phyloP scores from a whole-genome alignment of 30 jellyfish, hydroid and myxozoan genomes.

The Pseudorhiza aurosa region DNA sequence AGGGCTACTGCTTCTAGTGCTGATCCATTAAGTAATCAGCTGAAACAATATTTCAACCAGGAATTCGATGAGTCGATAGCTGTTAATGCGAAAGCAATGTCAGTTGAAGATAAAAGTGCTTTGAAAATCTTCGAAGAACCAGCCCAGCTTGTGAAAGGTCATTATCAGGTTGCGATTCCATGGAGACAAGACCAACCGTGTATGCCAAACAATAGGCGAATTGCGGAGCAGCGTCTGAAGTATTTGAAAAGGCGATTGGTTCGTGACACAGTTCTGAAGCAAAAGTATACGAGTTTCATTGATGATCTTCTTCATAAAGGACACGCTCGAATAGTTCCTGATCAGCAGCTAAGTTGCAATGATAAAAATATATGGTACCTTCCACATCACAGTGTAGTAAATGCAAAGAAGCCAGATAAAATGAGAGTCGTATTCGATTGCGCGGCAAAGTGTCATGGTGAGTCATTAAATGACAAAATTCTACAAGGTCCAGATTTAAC shows the following conservation, averaged over 20 bases:
- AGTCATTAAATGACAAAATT: conserved; percentile 38
- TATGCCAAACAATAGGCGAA: conserved; percentile 26
- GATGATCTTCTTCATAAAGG: conserved; percentile 20
- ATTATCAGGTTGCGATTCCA: conserved; percentile 50
- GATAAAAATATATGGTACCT: conserved; percentile 67
- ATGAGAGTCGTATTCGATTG: conserved; percentile 63
- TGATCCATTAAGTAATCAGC: too few species aligned
- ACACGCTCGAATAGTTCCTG: conserved; percentile 40
- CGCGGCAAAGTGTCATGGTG: conserved; percentile 53
- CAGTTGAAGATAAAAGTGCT: conserved; percentile 49
- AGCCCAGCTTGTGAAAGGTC: not conserved
- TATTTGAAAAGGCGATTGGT: conserved; percentile 23
- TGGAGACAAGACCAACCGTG: conserved; percentile 22
- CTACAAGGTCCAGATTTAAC: conserved; percentile 66
- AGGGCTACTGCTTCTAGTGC: too few species aligned
- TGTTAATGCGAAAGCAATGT: conserved; percentile 7
- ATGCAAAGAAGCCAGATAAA: conserved; percentile 67
- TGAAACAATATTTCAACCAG: too few species aligned
- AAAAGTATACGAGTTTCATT: conserved; percentile 32
- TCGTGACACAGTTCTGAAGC: conserved; percentile 3
- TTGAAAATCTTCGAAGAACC: conserved; percentile 9
- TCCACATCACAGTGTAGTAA: conserved; percentile 64
- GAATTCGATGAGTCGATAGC: conserved; percentile 19
- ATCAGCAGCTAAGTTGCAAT: not conserved
- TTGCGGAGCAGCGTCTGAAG: conserved; percentile 28